A percentile compares a stretch with the other conserved stretches of the same genome.
Conservation (phyloP, 2,797 vertebrate species). For the Euphonia xanthogaster region DNA sequence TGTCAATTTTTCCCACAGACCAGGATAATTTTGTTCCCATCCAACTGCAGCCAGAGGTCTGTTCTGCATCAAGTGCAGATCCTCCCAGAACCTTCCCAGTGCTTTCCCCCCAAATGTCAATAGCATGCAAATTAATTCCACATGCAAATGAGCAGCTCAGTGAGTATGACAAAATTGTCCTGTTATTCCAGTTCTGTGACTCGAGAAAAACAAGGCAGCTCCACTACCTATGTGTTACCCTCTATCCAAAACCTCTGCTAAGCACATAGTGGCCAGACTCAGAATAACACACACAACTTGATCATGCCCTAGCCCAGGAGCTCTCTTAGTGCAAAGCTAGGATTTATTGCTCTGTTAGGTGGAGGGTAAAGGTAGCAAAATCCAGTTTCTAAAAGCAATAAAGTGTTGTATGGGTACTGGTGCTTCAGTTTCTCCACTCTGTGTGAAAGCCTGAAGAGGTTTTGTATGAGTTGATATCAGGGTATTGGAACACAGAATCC, state of each 20-base stretch:
- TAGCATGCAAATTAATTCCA: constrained; percentile 58
- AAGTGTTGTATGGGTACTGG: neutral
- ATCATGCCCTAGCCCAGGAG: neutral
- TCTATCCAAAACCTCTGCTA: neutral
- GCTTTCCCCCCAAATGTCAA: constrained; percentile 37
- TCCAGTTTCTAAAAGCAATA: neutral
- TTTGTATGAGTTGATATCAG: neutral
- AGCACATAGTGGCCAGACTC: neutral
- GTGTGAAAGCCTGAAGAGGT: neutral
- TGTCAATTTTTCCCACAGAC: constrained; percentile 32
- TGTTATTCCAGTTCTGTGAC: constrained; percentile 32
- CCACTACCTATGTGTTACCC: neutral
- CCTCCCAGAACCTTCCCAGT: neutral
- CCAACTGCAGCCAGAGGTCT: constrained; percentile 34
- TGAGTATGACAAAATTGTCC: neutral
- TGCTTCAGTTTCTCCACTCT: neutral
- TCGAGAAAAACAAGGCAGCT: neutral
- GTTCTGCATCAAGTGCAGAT: neutral
- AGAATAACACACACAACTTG: neutral
- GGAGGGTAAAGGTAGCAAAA: neutral
- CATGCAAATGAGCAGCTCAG: constrained; percentile 53
- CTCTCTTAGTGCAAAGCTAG: neutral
- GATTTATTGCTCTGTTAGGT: neutral
- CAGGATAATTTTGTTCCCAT: constrained; percentile 38
- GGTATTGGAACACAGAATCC: neutral